phyloP scores from a whole-genome alignment of 2,888 invertebrate genomes.

The Stenchaetothrips biformis region DNA sequence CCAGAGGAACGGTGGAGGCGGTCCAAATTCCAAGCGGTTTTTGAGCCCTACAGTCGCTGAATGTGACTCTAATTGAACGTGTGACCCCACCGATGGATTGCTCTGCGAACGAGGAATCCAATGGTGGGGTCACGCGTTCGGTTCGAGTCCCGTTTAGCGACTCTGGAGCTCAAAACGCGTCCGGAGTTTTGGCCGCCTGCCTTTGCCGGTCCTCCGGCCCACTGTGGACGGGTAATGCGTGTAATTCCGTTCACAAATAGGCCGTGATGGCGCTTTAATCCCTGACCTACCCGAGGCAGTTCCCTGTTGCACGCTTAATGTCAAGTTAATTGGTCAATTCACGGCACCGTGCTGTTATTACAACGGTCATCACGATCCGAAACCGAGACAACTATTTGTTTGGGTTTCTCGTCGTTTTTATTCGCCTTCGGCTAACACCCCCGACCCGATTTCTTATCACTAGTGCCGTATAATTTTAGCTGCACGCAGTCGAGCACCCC shows the following conservation, averaged over 20 bases:
- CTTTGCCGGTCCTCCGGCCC: too few species aligned
- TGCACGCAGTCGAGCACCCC: too few species aligned
- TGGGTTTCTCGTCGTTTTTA: neutral
- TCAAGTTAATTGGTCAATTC: constrained; percentile 9
- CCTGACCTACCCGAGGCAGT: neutral
- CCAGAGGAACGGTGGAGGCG: neutral
- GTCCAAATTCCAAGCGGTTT: neutral
- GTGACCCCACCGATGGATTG: too few species aligned
- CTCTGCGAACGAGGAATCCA: too few species aligned
- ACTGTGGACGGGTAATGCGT: constrained; percentile 4
- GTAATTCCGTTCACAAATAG: constrained; percentile 24
- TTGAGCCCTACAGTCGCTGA: too few species aligned
- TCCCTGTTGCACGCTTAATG: neutral
- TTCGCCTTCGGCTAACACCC: neutral
- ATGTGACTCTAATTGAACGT: too few species aligned
- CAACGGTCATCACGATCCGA: neutral
- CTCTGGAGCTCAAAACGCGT: too few species aligned
- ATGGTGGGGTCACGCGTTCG: too few species aligned
- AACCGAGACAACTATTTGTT: neutral
- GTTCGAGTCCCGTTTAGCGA: too few species aligned
- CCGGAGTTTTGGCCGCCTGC: too few species aligned
- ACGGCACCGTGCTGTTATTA: neutral
- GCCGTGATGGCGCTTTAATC: neutral
- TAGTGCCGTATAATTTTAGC: too few species aligned
- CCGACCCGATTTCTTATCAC: too few species aligned